These are phyloP conservation scores for Aulostomus chinensis DNA, from an alignment of 2,797 vertebrate species.

Conservation along the genomic window DNA sequence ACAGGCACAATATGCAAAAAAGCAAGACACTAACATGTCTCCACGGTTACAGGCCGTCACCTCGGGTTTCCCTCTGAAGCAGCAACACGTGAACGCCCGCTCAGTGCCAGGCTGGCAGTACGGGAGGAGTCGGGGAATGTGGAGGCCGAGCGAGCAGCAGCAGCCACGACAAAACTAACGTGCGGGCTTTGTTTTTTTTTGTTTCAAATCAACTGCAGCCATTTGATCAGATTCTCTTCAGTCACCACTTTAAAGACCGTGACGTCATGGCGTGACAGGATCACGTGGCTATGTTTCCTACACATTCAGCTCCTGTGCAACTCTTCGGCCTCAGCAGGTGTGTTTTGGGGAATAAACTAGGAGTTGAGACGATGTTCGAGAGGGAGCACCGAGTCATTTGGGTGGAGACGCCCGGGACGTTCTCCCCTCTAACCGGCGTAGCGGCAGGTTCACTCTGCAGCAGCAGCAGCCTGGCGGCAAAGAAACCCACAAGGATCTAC, in stretches of 20 bases:
- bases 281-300: conserved; percentile 23
- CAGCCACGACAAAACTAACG: neutral
- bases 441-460: neutral
- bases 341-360: neutral
- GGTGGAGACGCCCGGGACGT: neutral
- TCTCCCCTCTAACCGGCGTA: neutral
- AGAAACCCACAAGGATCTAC: conserved; percentile 5
- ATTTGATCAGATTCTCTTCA: conserved; percentile 11
- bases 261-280: conserved; percentile 21
- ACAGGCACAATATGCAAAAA: conserved; percentile 50
- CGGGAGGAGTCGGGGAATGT: neutral
- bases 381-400: neutral
- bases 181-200: neutral
- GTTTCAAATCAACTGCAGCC: neutral
- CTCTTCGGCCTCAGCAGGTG: conserved; percentile 17
- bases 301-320: conserved; percentile 10
- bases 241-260: conserved; percentile 19
- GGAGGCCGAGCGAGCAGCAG: conserved; percentile 28
- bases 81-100: neutral
- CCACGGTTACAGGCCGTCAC: neutral
- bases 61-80: conserved; percentile 1
- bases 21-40: conserved; percentile 3
- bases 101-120: neutral
- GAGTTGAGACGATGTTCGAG: neutral
- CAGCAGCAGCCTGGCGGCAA: neutral